These are phyloP conservation scores for Helleia helle DNA, from an alignment of 2,888 invertebrate species.

Conservation along the genomic window DNA sequence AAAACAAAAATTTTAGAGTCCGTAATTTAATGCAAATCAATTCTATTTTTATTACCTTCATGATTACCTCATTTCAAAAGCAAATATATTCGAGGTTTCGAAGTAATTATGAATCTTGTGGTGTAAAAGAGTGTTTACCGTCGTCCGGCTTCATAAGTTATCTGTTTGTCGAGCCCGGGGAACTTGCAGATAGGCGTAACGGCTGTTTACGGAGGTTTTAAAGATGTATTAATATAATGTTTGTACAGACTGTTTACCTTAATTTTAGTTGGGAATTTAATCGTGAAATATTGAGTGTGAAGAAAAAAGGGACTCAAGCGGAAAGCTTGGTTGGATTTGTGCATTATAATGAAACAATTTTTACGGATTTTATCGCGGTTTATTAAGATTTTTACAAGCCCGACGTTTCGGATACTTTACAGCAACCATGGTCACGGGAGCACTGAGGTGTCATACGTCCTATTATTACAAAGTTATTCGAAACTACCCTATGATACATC, in stretches of 20 bases:
- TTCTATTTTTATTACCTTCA: background rate
- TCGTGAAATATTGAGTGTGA: too few relatives aligned
- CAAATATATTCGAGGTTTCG: constrained; percentile 6
- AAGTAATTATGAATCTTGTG: constrained; percentile 21
- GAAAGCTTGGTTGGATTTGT: too few relatives aligned
- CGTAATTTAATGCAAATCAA: background rate
- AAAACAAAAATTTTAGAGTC: too few relatives aligned
- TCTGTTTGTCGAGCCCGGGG: constrained; percentile 28
- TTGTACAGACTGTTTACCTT: constrained; percentile 23
- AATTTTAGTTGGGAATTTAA: constrained; percentile 21
- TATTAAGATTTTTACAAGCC: too few relatives aligned
- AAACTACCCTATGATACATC: too few relatives aligned
- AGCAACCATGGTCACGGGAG: too few relatives aligned
- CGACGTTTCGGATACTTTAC: too few relatives aligned
- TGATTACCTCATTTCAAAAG: constrained; percentile 5
- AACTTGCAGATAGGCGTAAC: background rate
- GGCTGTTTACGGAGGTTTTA: constrained; percentile 19
- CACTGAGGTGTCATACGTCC: too few relatives aligned
- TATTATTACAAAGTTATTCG: too few relatives aligned
- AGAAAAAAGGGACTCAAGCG: too few relatives aligned
- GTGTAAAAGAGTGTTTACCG: constrained; percentile 33
- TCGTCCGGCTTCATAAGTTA: constrained; percentile 42
- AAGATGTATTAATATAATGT: constrained; percentile 21
- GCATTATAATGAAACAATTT: too few relatives aligned
- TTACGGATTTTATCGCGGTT: too few relatives aligned